Base-by-base conservation (phyloP, 2,888 invertebrate genomes). In the Biston betularia region DNA sequence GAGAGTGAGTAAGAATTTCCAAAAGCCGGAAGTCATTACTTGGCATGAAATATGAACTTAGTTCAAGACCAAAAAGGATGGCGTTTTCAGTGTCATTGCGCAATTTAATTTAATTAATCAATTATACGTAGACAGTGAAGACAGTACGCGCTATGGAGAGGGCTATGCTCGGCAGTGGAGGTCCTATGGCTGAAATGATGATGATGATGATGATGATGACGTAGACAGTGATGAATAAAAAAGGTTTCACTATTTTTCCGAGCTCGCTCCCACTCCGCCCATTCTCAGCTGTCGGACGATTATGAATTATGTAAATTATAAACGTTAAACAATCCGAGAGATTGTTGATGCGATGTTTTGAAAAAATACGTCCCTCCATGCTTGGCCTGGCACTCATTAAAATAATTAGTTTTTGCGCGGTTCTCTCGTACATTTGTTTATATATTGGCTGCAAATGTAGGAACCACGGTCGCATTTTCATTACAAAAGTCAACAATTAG, bases 241-340 rank as follows among this genome's bases (percentile, higher is more conserved):
- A n/a, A 46, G 10, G 0, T 33, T 14, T 45, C 11, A 49, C 6
- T 6, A 1, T 0, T 33, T 34, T 12, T 12, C 34, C n/a, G 10
- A 12, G 8, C 34, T n/a, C 50, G 50, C 50, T 34, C 3, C 1
- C 34, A 24, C 7, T 54, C 8, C n/a, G 24, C 10, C 70, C 83
- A 56, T 71, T 65, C 76, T 77, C 74, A 62, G 52, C 65, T 73
- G 72, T 74, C 80, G 75, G 81, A 81, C 84, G 86, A 88, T 90
- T 90, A 90, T 89, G 87, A 92, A 90, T 90, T 92, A 92, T 92
- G 92, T 90, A 90, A 92, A 92, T 90, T 88, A 88, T 85, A 84
- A 89, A 88, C 85, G 87, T 86, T 86, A 87, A 89, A 88, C 88
- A 89, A 88, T 88, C 88, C 86, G 77, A 87, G 88, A 89, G 89